Percentiles rank a stretch among this genome's conserved stretches.
Evolutionary conservation across 2,113 vertebrate genomes (phyloP).

Genomic region (Dasypus novemcinctus): DNA sequence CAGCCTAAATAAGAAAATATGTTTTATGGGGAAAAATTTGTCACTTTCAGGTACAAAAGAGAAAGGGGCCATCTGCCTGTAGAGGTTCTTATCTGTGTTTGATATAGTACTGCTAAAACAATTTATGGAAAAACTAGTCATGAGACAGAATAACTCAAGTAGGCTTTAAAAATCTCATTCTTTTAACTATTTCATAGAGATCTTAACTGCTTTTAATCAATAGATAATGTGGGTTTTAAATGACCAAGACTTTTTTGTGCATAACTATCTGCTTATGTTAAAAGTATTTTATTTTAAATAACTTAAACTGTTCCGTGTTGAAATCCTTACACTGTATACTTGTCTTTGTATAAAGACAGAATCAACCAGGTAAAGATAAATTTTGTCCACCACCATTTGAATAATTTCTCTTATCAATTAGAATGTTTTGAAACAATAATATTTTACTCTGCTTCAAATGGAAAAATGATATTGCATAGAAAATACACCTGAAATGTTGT

Average conservation of each 20-base stretch:
- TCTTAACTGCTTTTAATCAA: slow-evolving; percentile 43
- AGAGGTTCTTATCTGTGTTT: slow-evolving; percentile 34
- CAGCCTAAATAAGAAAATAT: slow-evolving; percentile 2
- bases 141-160: slow-evolving; percentile 39
- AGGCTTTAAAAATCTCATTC: slow-evolving; percentile 37
- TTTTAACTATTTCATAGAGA: slow-evolving; percentile 17
- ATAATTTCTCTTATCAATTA: slow-evolving; percentile 8
- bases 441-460: background rate
- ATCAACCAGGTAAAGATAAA: slow-evolving; percentile 14
- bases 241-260: background rate
- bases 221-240: slow-evolving; percentile 5
- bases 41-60: slow-evolving; percentile 43
- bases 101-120: slow-evolving; percentile 11
- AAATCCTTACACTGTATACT: background rate
- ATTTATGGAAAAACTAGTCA: slow-evolving; percentile 38
- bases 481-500: background rate
- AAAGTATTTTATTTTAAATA: slow-evolving; percentile 39
- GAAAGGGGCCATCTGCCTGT: background rate
- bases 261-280: slow-evolving; percentile 33
- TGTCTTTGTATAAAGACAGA: background rate
- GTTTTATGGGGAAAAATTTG: slow-evolving; percentile 18
- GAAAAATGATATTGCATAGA: background rate
- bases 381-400: background rate
- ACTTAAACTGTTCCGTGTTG: slow-evolving; percentile 2
- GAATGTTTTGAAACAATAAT: background rate